These are phyloP conservation scores for Choloepus hoffmanni DNA, from an alignment of 2,113 vertebrate species.

Conservation along the genomic window DNA sequence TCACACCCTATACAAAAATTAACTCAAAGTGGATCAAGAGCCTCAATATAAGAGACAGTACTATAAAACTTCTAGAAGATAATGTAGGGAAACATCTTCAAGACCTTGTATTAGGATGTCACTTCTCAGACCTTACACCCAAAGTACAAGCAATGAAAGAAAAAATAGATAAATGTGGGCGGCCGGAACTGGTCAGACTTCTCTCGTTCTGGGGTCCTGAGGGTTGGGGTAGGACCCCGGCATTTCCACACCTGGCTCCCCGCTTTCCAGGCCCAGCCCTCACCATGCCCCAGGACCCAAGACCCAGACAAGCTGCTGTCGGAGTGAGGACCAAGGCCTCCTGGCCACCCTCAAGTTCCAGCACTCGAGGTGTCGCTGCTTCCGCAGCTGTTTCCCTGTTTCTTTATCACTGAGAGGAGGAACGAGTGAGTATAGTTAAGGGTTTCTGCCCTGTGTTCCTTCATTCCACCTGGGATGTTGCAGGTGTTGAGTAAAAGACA, in stretches of 20 bases:
- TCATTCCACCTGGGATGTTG: rapidly evolving
- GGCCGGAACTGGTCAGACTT: no score
- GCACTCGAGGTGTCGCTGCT: not conserved
- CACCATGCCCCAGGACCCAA: not conserved
- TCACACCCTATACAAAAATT: no score
- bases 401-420: not conserved
- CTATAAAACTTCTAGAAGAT: no score
- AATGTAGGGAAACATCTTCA: no score
- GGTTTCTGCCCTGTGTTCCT: not conserved
- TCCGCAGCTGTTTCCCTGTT: not conserved
- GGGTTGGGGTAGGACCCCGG: not conserved
- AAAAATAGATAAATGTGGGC: no score
- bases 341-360: no score
- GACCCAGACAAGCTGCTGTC: not conserved
- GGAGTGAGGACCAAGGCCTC: not conserved
- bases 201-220: rapidly evolving
- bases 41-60: no score
- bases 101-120: no score
- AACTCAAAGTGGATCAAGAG: no score
- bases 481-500: not conserved
- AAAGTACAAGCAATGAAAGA: no score
- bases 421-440: not conserved
- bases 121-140: no score
- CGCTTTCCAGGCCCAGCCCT: not conserved
- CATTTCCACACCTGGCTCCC: no score